Base-by-base conservation (phyloP, 2,888 invertebrate species). In the Eilema sororculum region DNA sequence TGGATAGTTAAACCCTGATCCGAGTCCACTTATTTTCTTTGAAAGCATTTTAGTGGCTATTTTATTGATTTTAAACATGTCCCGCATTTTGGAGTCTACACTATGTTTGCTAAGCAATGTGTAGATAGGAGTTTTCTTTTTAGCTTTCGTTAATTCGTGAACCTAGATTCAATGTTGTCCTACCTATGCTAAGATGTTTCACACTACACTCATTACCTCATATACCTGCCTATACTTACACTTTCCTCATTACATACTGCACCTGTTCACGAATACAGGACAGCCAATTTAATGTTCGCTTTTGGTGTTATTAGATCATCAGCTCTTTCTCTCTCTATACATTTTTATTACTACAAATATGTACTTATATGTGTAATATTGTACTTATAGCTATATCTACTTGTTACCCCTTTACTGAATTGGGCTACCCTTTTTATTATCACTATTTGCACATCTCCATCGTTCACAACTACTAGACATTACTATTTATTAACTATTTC, bases 1-100 rank as follows among this genome's bases (percentile, higher is more conserved):
- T 87, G 90, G 91, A 91, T 87, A 86, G 84, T 83, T 88, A 90
- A 83, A 88, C 90, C 92, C 92, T 90, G 88, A 86, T 90, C 85
- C 86, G 84, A 92, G 91, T 93, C 93, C 92, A 92, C 89, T 89
- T 88, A 89, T 89, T 87, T 83, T 75, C 75, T 74, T 81, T 82
- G 70, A 67, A 24, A 83, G 58, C 74, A 78, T 82, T 81, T 83
- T 80, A 71, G 78, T 80, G 80, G 84, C 84, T 83, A 79, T 74
- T 73, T 52, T 68, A 66, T 83, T 82, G 71, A 77, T 77, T 79
- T 79, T 30, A 75, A 73, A 77, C 25, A 69, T 57, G 69, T 77
- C 78, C 78, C 68, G 79, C 81, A 82, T 79, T 79, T 69, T 81
- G 64, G 68, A 75, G 65, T 77, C 79, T 76, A 78, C 72, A 76